These are phyloP conservation scores for Listronotus bonariensis DNA, from an alignment of 1,140 invertebrate species.

Conservation along the genomic window DNA sequence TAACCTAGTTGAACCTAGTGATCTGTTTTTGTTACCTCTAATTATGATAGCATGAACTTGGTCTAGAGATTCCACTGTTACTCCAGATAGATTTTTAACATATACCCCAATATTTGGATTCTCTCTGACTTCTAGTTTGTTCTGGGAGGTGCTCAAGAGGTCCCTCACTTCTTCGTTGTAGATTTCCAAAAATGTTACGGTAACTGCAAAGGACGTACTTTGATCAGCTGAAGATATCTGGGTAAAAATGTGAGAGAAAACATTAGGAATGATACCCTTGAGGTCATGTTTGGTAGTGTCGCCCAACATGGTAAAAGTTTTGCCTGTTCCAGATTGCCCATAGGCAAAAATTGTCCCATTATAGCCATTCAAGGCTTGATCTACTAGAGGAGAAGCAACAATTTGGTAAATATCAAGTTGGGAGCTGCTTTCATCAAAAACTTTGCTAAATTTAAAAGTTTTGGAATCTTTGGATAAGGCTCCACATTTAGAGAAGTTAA, in stretches of 20 bases:
- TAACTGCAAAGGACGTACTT: slow-evolving; percentile 76
- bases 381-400: slow-evolving; percentile 88
- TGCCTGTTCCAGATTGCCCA: slow-evolving; percentile 94
- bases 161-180: slow-evolving; percentile 96
- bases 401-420: slow-evolving; percentile 95
- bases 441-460: slow-evolving; percentile 78
- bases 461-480: slow-evolving; percentile 57
- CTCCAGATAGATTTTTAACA: slow-evolving; percentile 40
- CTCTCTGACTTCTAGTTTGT: slow-evolving; percentile 72
- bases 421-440: slow-evolving; percentile 81
- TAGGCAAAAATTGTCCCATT: slow-evolving; percentile 97
- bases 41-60: slow-evolving; percentile 80
- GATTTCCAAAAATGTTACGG: slow-evolving; percentile 92
- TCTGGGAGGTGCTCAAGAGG: slow-evolving; percentile 70
- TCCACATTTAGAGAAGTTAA: too few species aligned
- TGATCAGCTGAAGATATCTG: slow-evolving; percentile 76
- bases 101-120: slow-evolving; percentile 74
- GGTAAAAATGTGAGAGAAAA: slow-evolving; percentile 94
- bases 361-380: slow-evolving; percentile 91
- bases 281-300: slow-evolving; percentile 15
- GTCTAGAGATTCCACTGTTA: slow-evolving; percentile 73
- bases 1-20: slow-evolving; percentile 91
- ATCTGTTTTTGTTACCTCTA: slow-evolving; percentile 82
- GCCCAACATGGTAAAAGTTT: slow-evolving; percentile 97
- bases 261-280: slow-evolving; percentile 91